Evolutionary conservation across 2,797 vertebrate genomes (phyloP).

Genomic region (Selene dorsalis): DNA sequence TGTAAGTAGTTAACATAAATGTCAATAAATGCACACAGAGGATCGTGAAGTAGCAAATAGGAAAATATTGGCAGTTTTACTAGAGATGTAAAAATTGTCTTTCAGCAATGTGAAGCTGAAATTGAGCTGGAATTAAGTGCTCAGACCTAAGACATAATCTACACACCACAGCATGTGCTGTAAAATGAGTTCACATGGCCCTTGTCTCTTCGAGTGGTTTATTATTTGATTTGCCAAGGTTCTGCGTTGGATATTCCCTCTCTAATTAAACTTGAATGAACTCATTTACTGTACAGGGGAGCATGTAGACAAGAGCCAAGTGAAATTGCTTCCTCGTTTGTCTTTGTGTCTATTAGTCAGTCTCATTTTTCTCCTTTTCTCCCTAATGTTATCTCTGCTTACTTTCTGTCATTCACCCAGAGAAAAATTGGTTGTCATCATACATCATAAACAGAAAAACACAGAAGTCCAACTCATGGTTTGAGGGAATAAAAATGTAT

Average conservation of each 20-base stretch:
- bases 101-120: constrained; percentile 9
- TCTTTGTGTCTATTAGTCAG: constrained; percentile 50
- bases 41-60: constrained; percentile 1
- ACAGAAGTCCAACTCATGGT: constrained; percentile 15
- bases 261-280: constrained; percentile 73
- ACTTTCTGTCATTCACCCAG: constrained; percentile 43
- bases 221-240: constrained; percentile 68
- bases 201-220: constrained; percentile 59
- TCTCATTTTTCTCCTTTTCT: constrained; percentile 31
- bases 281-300: constrained; percentile 65
- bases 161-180: constrained; percentile 17
- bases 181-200: constrained; percentile 50
- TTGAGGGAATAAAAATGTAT: neutral
- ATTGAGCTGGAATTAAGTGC: constrained; percentile 22
- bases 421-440: constrained; percentile 34
- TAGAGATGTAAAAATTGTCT: constrained; percentile 23
- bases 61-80: neutral
- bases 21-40: neutral
- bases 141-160: constrained; percentile 22
- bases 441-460: constrained; percentile 37
- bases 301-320: constrained; percentile 53
- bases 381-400: constrained; percentile 37
- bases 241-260: constrained; percentile 65
- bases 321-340: constrained; percentile 57
- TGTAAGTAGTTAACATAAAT: neutral